Conservation (phyloP, 1,140 invertebrate genomes). For the Copidosoma floridanum region DNA sequence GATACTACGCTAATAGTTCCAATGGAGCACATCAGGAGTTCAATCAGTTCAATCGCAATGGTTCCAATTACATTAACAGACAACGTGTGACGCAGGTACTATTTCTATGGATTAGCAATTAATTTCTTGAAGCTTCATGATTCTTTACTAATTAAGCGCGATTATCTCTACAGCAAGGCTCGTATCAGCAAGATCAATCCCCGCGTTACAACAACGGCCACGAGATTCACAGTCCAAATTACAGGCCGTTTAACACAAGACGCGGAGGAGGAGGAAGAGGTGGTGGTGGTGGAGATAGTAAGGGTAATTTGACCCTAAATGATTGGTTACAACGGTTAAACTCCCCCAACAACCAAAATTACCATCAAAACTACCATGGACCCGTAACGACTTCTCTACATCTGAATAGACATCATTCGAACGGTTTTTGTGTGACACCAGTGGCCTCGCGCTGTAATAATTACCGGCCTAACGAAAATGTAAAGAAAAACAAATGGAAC, state of each 20-base stretch:
- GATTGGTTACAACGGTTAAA: slow-evolving; percentile 42
- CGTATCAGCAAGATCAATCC: slow-evolving; percentile 45
- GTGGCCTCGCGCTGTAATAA: too few species aligned
- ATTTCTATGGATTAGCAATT: not conserved
- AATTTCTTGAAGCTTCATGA: too few species aligned
- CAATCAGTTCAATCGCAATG: slow-evolving; percentile 37
- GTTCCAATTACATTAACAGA: slow-evolving; percentile 38
- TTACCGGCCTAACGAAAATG: slow-evolving; percentile 38
- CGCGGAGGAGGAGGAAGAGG: too few species aligned
- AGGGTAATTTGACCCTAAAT: slow-evolving; percentile 33
- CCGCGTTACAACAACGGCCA: slow-evolving; percentile 47
- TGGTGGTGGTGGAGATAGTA: slow-evolving; percentile 36
- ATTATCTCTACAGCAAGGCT: slow-evolving; percentile 44
- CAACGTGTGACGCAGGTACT: slow-evolving; percentile 46
- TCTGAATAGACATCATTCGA: slow-evolving; percentile 10
- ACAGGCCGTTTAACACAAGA: too few species aligned
- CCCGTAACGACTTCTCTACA: slow-evolving; percentile 36
- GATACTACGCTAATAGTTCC: slow-evolving; percentile 39
- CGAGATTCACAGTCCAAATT: too few species aligned
- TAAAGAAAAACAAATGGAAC: slow-evolving; percentile 48
- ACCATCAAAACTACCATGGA: too few species aligned
- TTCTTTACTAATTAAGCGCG: too few species aligned
- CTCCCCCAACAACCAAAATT: slow-evolving; percentile 31
- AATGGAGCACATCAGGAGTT: slow-evolving; percentile 43
- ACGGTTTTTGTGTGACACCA: slow-evolving; percentile 3